Conservation (phyloP, 2,888 invertebrate species). For the Galeopsomyia nigrocyanea region DNA sequence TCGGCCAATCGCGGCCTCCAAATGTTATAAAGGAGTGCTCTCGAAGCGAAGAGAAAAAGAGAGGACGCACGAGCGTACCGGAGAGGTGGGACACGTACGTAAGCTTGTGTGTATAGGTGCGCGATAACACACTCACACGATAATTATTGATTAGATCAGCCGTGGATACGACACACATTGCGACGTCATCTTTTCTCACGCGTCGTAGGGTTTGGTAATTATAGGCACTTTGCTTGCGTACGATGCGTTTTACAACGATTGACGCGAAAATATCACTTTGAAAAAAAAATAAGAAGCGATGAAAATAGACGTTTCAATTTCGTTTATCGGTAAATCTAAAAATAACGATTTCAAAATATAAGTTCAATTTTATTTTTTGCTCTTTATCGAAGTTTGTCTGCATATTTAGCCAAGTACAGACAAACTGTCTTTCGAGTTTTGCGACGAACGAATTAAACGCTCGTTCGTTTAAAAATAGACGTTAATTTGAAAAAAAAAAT, state of each 20-base stretch:
- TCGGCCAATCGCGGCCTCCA: conserved; percentile 56
- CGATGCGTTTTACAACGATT: too few species aligned
- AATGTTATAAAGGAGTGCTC: conserved; percentile 46
- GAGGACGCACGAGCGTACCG: conserved; percentile 18
- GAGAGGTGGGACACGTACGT: too few species aligned
- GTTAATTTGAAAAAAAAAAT: neutral
- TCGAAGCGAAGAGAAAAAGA: conserved; percentile 20
- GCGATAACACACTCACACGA: conserved; percentile 6
- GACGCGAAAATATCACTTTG: too few species aligned
- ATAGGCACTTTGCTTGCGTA: too few species aligned
- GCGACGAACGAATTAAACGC: neutral
- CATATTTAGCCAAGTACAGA: conserved; percentile 34
- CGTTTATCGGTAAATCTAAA: too few species aligned
- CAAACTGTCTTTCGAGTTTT: conserved; percentile 3
- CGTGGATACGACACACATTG: neutral
- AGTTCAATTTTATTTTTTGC: neutral
- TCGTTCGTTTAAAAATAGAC: neutral
- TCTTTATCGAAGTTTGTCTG: conserved; percentile 18
- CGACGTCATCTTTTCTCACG: too few species aligned
- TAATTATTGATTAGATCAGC: conserved; percentile 42
- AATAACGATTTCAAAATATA: too few species aligned
- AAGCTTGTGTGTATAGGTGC: neutral
- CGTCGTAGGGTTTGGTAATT: too few species aligned
- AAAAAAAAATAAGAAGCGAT: too few species aligned
- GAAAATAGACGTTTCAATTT: too few species aligned